A percentile compares a stretch with the other conserved stretches of the same genome.
phyloP scores from a whole-genome alignment of 2,113 vertebrate species.

The Athene cunicularia region DNA sequence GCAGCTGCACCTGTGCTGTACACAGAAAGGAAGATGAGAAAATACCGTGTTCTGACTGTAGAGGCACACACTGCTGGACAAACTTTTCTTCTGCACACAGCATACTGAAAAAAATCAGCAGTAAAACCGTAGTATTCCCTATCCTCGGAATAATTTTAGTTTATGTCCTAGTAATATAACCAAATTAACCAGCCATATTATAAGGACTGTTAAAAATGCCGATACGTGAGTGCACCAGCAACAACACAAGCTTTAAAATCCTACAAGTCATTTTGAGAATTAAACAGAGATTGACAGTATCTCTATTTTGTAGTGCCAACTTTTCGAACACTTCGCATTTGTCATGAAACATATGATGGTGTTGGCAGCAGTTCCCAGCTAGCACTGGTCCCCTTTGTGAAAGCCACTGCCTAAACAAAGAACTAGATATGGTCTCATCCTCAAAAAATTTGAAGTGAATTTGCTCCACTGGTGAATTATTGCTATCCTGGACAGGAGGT shows the following conservation, averaged over 20 bases:
- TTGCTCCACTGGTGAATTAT: slow-evolving; percentile 9
- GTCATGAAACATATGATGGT: slow-evolving; percentile 51
- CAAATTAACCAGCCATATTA: background rate
- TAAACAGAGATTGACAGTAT: slow-evolving; percentile 38
- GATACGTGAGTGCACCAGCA: background rate
- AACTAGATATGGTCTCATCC: background rate
- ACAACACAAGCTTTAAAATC: slow-evolving; percentile 25
- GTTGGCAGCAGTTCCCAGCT: slow-evolving; percentile 7
- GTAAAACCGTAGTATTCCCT: background rate
- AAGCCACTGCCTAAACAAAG: slow-evolving; percentile 3
- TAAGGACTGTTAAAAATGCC: background rate
- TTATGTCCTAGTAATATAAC: background rate
- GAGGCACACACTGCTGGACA: background rate
- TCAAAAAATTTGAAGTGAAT: background rate
- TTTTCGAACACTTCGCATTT: slow-evolving; percentile 48
- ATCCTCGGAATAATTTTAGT: background rate
- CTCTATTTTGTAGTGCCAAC: slow-evolving; percentile 46
- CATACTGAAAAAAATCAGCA: background rate
- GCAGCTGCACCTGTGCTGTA: background rate
- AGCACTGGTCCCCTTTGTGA: slow-evolving; percentile 5
- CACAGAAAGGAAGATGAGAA: background rate
- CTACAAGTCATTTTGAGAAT: background rate
- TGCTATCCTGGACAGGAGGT: background rate
- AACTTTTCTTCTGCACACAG: background rate
- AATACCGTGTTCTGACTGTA: background rate